Percentiles rank a stretch among this genome's conserved stretches.
phyloP scores from a whole-genome alignment of 2,797 vertebrate species.

The Falco rusticolus region DNA sequence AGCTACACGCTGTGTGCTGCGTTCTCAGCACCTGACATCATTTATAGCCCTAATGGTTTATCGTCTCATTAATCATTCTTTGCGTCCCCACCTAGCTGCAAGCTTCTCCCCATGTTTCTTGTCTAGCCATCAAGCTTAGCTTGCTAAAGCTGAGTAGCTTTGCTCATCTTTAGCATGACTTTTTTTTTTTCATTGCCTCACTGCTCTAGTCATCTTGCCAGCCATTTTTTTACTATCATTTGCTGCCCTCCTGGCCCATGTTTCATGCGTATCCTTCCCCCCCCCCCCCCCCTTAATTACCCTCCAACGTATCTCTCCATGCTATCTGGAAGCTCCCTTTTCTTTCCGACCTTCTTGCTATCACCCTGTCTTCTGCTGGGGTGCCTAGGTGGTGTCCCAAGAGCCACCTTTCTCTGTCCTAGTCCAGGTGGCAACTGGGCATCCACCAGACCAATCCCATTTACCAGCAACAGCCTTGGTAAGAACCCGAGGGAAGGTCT shows the following conservation, averaged over 20 bases:
- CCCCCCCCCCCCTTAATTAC: background rate
- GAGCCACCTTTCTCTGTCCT: background rate
- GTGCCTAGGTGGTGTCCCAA: background rate
- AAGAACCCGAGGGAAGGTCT: background rate
- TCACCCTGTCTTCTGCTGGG: background rate
- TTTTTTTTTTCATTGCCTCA: fast-evolving
- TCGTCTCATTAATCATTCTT: background rate
- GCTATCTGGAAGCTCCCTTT: background rate
- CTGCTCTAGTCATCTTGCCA: background rate
- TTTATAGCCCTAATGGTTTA: background rate
- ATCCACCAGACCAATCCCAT: background rate
- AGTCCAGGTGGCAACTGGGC: background rate
- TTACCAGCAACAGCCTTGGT: background rate
- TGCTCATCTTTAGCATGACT: background rate
- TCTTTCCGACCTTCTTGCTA: background rate
- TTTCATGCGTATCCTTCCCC: background rate
- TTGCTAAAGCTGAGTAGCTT: background rate
- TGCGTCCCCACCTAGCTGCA: background rate
- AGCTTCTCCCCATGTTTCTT: background rate
- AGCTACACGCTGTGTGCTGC: background rate
- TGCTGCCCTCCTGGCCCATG: background rate
- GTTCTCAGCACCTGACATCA: background rate
- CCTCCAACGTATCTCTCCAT: background rate
- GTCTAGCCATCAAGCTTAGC: background rate
- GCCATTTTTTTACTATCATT: background rate